phyloP scores from a whole-genome alignment of 2,888 invertebrate genomes.

The Orchesellides sinensis region DNA sequence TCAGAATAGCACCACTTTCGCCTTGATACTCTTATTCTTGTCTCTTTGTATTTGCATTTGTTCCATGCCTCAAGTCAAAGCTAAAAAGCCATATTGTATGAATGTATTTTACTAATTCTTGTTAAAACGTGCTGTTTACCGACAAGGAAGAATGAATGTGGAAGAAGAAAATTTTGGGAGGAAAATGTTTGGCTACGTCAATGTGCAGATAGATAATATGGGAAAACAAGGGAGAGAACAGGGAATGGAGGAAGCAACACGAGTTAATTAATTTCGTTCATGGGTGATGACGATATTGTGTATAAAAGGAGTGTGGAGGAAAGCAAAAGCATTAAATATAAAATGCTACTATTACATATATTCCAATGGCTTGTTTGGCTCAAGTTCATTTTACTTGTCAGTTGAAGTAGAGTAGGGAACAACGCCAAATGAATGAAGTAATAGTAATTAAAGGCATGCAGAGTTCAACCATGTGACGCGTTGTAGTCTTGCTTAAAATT shows the following conservation, averaged over 20 bases:
- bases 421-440: no score
- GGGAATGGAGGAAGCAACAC: neutral
- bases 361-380: no score
- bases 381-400: no score
- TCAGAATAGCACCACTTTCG: slow-evolving; percentile 7
- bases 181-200: neutral
- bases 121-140: slow-evolving; percentile 32
- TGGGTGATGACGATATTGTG: neutral
- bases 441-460: no score
- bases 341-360: no score
- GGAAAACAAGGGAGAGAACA: neutral
- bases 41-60: neutral
- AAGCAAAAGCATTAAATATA: neutral
- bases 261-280: neutral
- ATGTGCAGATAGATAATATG: neutral
- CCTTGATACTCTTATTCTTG: neutral
- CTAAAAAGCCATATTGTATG: no score
- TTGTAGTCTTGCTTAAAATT: no score
- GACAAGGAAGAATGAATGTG: slow-evolving; percentile 4
- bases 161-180: neutral
- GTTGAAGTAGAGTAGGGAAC: no score
- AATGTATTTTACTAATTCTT: slow-evolving; percentile 57
- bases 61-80: no score
- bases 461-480: no score
- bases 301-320: no score